These are phyloP conservation scores for Lydus trimaculatus DNA, from an alignment of 2,888 invertebrate genomes.

Conservation along the genomic window DNA sequence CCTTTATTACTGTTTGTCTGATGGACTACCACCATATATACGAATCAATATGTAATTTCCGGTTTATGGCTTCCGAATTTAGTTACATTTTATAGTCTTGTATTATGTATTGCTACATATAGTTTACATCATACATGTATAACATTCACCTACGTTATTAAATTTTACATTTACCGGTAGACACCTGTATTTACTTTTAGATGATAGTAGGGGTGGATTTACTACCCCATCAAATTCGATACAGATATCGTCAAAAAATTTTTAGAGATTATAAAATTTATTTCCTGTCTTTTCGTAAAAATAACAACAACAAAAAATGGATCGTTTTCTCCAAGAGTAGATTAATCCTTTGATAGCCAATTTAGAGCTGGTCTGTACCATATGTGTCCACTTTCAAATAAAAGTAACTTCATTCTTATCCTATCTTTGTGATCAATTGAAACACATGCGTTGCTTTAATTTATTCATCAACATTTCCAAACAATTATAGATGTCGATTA, in stretches of 20 bases:
- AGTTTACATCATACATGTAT: not conserved
- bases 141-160: not conserved
- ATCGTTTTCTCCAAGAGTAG: not conserved
- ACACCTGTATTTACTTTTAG: not conserved
- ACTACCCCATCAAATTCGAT: not conserved
- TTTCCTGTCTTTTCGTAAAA: not conserved
- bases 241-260: not conserved
- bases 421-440: constrained; percentile 3
- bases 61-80: constrained; percentile 22
- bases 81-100: constrained; percentile 26
- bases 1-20: constrained; percentile 29
- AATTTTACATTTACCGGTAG: not conserved
- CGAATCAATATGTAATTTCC: constrained; percentile 29
- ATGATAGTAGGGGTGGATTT: not conserved
- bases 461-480: constrained; percentile 4
- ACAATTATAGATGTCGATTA: not conserved
- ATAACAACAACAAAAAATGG: not conserved
- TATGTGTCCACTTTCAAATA: constrained; percentile 23
- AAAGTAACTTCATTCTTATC: constrained; percentile 12
- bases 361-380: constrained; percentile 22
- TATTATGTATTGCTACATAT: not conserved
- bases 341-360: constrained; percentile 28
- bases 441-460: constrained; percentile 12
- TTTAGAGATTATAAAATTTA: not conserved
- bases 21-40: constrained; percentile 21